These are phyloP conservation scores for Drosophila mercatorum DNA, from an alignment of 2,888 invertebrate genomes.

Conservation along the genomic window DNA sequence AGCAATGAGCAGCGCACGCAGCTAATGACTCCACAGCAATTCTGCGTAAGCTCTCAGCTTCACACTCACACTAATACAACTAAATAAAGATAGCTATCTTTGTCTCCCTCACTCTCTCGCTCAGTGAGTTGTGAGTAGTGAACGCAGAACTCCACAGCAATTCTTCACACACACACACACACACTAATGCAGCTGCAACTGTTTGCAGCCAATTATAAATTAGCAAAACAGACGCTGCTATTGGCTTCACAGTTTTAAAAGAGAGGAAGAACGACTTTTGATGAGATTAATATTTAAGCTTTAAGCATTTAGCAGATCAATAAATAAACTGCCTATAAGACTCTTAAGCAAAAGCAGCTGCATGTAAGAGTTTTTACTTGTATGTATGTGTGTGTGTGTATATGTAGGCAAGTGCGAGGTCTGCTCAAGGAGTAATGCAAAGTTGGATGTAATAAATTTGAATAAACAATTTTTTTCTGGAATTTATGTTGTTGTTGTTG, in stretches of 20 bases:
- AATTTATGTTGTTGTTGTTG: too few species aligned
- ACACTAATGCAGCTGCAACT: background rate
- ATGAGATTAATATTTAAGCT: too few species aligned
- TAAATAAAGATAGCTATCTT: too few species aligned
- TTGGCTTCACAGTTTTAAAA: background rate
- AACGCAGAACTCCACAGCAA: too few species aligned
- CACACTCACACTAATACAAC: too few species aligned
- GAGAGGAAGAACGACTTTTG: too few species aligned
- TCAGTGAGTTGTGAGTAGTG: too few species aligned
- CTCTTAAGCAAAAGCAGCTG: too few species aligned
- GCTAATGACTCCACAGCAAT: too few species aligned
- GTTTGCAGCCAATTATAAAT: background rate
- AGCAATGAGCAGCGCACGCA: background rate
- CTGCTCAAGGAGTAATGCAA: background rate
- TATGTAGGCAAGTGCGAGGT: background rate
- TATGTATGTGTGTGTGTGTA: background rate
- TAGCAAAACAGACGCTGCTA: background rate
- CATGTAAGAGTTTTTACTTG: background rate
- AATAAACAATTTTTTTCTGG: too few species aligned
- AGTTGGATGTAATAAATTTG: background rate
- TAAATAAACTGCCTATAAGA: constrained; percentile 14
- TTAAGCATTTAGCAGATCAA: constrained; percentile 25
- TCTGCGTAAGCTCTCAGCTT: background rate
- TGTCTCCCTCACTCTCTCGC: too few species aligned
- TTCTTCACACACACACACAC: background rate